Conservation (phyloP, 2,113 vertebrate species). For the Aptenodytes forsteri region DNA sequence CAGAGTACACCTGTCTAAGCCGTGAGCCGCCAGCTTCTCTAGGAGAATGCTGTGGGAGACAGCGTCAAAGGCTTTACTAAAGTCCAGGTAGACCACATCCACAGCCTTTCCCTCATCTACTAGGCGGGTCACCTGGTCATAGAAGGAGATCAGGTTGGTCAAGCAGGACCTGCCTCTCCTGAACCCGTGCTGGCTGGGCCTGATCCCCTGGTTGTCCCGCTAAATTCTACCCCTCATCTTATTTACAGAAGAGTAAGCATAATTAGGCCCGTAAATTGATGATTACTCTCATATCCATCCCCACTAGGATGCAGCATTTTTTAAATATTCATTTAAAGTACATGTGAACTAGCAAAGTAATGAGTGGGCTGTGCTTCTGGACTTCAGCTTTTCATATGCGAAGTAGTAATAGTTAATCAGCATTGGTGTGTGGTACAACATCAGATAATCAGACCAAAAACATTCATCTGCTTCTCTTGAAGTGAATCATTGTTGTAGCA, state of each 20-base stretch:
- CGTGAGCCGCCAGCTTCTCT: too few relatives aligned
- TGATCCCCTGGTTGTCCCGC: too few relatives aligned
- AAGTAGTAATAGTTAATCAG: constrained; percentile 35
- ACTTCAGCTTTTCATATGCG: constrained; percentile 43
- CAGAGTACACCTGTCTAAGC: too few relatives aligned
- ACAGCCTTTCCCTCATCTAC: too few relatives aligned
- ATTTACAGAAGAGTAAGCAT: not conserved
- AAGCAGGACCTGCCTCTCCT: too few relatives aligned
- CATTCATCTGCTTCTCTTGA: constrained; percentile 38
- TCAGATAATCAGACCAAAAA: constrained; percentile 45
- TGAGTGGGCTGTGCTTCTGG: constrained; percentile 14
- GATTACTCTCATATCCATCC: not conserved
- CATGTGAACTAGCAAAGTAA: not conserved
- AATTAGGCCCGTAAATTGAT: not conserved
- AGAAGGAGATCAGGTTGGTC: too few relatives aligned
- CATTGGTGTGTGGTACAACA: constrained; percentile 24
- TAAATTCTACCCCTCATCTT: not conserved
- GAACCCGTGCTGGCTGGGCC: too few relatives aligned
- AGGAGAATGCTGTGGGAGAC: too few relatives aligned
- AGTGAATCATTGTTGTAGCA: not conserved
- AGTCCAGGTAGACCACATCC: too few relatives aligned
- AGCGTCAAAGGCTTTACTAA: too few relatives aligned
- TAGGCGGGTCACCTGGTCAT: too few relatives aligned
- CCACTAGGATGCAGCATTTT: not conserved
- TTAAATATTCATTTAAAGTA: not conserved